phyloP scores from a whole-genome alignment of 2,888 invertebrate genomes.

The Hyles lineata region DNA sequence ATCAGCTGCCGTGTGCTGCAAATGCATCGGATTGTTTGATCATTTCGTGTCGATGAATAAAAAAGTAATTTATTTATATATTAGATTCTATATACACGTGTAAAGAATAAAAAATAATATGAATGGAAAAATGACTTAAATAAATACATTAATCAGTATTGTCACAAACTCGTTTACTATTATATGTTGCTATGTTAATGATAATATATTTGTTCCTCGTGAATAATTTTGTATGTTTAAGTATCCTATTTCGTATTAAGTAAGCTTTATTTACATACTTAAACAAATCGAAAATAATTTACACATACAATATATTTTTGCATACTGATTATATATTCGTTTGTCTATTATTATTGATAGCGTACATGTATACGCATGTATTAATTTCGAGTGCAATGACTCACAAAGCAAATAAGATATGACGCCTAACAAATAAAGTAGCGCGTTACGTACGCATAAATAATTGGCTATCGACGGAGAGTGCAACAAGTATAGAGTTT shows the following conservation, averaged over 20 bases:
- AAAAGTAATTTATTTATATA: neutral
- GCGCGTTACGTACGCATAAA: conserved; percentile 46
- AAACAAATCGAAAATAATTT: conserved; percentile 3
- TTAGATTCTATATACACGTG: neutral
- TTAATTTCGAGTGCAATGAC: conserved; percentile 51
- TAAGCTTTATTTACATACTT: neutral
- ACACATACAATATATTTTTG: neutral
- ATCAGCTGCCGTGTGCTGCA: neutral
- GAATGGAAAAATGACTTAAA: neutral
- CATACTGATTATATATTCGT: neutral
- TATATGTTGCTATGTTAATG: neutral
- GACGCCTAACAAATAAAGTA: conserved; percentile 51
- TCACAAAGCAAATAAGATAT: conserved; percentile 45
- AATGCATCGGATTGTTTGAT: neutral
- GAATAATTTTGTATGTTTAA: neutral
- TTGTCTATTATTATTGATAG: conserved; percentile 21
- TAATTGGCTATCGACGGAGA: conserved; percentile 43
- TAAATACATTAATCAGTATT: neutral
- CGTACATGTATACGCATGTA: conserved; percentile 22
- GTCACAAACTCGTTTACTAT: neutral
- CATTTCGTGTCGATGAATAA: neutral
- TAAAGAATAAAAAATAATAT: no score
- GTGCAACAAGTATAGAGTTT: conserved; percentile 42
- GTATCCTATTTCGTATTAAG: neutral
- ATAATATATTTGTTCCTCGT: neutral